These are phyloP conservation scores for Volucella bombylans DNA, from an alignment of 2,888 invertebrate species.

Conservation along the genomic window DNA sequence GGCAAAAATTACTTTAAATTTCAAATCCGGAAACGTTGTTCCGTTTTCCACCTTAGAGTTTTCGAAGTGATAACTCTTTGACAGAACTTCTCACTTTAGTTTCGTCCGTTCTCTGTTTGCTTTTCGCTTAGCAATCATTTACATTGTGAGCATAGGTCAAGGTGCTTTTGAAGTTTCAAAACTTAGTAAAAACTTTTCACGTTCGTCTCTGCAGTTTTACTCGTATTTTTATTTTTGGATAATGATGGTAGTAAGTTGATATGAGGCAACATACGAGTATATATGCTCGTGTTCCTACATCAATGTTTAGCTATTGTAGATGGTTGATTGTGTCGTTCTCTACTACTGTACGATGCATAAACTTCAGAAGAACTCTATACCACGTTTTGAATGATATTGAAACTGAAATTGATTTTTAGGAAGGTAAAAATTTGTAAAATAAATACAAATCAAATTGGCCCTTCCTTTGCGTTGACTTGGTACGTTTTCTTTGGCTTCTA, in stretches of 20 bases:
- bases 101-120: conserved; percentile 32
- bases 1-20: conserved; percentile 31
- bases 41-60: conserved; percentile 27
- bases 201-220: conserved; percentile 6
- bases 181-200: conserved; percentile 24
- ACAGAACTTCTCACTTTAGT: conserved; percentile 41
- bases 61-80: conserved; percentile 30
- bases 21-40: conserved; percentile 24
- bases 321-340: too few relatives aligned
- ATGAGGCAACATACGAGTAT: background rate
- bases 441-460: background rate
- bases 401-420: conserved; percentile 26
- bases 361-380: background rate
- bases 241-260: background rate
- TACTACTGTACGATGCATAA: background rate
- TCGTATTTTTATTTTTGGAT: conserved; percentile 9
- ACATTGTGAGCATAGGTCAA: conserved; percentile 24
- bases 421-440: conserved; percentile 10
- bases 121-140: conserved; percentile 33
- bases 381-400: conserved; percentile 12
- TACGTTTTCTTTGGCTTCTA: background rate
- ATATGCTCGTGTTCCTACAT: background rate
- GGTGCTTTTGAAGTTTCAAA: conserved; percentile 18
- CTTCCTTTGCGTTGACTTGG: background rate
- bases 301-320: too few relatives aligned